Percentiles rank a stretch among this genome's conserved stretches.
Evolutionary conservation across 2,888 invertebrate genomes (phyloP).

Genomic region (Dasypolia templi): DNA sequence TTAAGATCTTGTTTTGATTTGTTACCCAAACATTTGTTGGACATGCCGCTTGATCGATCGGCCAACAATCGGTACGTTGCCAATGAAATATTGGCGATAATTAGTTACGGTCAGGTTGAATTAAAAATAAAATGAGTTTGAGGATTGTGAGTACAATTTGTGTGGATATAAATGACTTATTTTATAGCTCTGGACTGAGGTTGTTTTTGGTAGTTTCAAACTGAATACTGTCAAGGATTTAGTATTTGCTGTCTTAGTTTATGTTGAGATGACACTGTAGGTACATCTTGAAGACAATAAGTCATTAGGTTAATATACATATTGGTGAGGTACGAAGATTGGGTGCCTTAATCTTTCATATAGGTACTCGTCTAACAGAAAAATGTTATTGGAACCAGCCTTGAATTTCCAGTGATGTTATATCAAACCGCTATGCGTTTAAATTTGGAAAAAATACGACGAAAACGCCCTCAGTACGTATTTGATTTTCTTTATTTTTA

Average conservation of each 20-base stretch:
- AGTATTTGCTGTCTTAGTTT: neutral
- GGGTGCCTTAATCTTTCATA: neutral
- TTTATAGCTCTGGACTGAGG: slow-evolving; percentile 2
- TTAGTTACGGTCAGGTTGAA: slow-evolving; percentile 31
- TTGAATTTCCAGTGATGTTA: neutral
- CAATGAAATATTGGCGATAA: slow-evolving; percentile 55
- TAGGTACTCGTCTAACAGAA: neutral
- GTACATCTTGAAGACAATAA: neutral
- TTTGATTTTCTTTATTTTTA: too few species aligned
- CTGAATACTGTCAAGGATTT: neutral
- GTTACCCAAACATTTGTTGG: slow-evolving; percentile 82
- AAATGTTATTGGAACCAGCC: neutral
- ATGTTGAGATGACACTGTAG: neutral
- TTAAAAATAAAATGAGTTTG: slow-evolving; percentile 31
- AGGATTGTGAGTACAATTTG: slow-evolving; percentile 31
- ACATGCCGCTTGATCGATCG: slow-evolving; percentile 68
- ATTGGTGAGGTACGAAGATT: neutral
- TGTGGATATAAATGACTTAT: slow-evolving; percentile 37
- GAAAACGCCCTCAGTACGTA: too few species aligned
- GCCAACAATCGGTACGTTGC: slow-evolving; percentile 60
- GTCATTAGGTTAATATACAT: neutral
- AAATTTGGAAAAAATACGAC: neutral
- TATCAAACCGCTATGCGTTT: neutral
- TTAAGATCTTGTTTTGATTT: slow-evolving; percentile 87
- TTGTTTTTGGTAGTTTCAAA: slow-evolving; percentile 1